phyloP scores from a whole-genome alignment of 1,140 invertebrate genomes.

The Lethrus apterus region DNA sequence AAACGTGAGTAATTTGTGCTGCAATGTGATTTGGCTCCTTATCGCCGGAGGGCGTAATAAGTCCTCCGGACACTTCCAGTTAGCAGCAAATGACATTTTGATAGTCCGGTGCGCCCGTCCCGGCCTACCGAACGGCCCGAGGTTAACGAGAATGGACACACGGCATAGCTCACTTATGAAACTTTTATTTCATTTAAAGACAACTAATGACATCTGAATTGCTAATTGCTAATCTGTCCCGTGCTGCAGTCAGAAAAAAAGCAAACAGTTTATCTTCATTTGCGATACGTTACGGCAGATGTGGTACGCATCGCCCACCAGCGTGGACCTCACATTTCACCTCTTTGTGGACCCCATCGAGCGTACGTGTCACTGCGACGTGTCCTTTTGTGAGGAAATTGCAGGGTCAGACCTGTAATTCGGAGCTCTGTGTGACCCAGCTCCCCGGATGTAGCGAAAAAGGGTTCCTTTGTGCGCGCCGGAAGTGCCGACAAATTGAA shows the following conservation, averaged over 20 bases:
- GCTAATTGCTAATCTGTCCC: constrained; percentile 2
- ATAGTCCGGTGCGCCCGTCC: constrained; percentile 18
- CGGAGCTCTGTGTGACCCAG: constrained; percentile 29
- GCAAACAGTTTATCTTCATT: not conserved
- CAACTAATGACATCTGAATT: constrained; percentile 10
- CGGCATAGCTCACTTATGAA: constrained; percentile 25
- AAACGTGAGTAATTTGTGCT: too few species aligned
- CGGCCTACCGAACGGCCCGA: not conserved
- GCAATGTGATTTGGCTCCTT: constrained; percentile 22
- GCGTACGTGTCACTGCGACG: constrained; percentile 29
- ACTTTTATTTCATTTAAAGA: constrained; percentile 21
- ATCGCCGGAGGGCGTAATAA: constrained; percentile 24
- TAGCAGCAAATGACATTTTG: constrained; percentile 27
- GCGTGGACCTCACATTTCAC: constrained; percentile 2
- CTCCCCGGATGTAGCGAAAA: constrained; percentile 31
- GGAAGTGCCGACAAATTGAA: constrained; percentile 40
- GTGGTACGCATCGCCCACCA: not conserved
- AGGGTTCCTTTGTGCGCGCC: constrained; percentile 34
- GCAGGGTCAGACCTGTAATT: constrained; percentile 37
- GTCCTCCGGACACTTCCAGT: constrained; percentile 16
- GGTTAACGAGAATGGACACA: constrained; percentile 24
- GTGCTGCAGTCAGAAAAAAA: constrained; percentile 1
- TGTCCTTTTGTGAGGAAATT: constrained; percentile 37
- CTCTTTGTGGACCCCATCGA: constrained; percentile 24
- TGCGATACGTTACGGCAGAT: not conserved